Base-by-base conservation (phyloP, 2,113 vertebrate species). In the Colinus virginianus region DNA sequence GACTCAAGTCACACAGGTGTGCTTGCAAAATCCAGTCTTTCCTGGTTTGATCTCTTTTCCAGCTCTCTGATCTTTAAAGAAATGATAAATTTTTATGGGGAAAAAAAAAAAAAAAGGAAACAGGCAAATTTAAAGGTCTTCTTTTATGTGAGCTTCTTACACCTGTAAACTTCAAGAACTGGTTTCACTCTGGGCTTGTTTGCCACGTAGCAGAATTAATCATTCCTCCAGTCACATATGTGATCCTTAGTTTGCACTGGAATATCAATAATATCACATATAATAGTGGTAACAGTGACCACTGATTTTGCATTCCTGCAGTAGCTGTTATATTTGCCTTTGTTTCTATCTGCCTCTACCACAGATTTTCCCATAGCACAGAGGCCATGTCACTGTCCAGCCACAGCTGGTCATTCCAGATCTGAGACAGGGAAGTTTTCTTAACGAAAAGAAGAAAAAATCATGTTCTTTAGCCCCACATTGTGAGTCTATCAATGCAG, bases 21-120 rank as follows among this genome's bases (percentile, higher is more conserved):
- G 13, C n/a, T 87, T 87, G 61, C 75, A 76, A 42, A 72, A 11
- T 81, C 36, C 16, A 22, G 6, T 23, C 38, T 81, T 87, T 81
- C 62, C 70, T 76, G 55, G 26, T 53, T 94, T 93, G 32, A 32
- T 61, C 18, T 79, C 7, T 81, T 86, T 84, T 84, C 32, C 45
- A 82, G 38, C 59, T 88, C 19, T 90, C 72, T 80, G 23, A 56
- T 78, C 62, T 81, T 90, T 82, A 77, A 88, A 78, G 46, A 79
- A 58, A 17, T 86, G 30, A 51, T 63, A 34, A 13, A 38, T 58
- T 46, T 84, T 26, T 43, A 48, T 36, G 58, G 20, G 8, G 53
- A 64, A 81, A 18, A 32, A 48, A 45, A 22, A 30, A 19, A 46
- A 61, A 64, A 75, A 84, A 15, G 12, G 26, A 18, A 48, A 56